Conservation (phyloP, 1,140 invertebrate genomes). For the Papilio polytes region DNA sequence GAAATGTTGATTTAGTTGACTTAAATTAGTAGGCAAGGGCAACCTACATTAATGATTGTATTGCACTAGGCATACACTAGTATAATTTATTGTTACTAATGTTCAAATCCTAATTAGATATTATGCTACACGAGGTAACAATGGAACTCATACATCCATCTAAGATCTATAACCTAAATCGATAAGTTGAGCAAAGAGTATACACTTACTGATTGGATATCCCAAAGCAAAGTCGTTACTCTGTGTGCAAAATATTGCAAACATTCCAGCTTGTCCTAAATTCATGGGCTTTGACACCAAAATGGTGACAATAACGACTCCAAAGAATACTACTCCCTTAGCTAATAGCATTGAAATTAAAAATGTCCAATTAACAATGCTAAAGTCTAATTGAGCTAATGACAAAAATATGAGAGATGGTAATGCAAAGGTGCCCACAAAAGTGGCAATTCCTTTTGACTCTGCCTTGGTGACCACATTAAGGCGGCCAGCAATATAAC, state of each 20-base stretch:
- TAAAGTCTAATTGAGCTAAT: conserved; percentile 93
- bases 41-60: too few relatives aligned
- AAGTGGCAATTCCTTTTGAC: conserved; percentile 95
- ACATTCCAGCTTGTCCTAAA: conserved; percentile 93
- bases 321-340: conserved; percentile 94
- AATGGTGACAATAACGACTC: conserved; percentile 91
- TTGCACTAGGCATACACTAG: too few relatives aligned
- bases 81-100: too few relatives aligned
- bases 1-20: too few relatives aligned
- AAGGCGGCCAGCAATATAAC: conserved; percentile 94
- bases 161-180: too few relatives aligned
- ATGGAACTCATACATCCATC: too few relatives aligned
- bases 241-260: conserved; percentile 97
- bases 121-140: too few relatives aligned
- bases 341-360: conserved; percentile 93
- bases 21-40: too few relatives aligned
- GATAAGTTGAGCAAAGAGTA: too few relatives aligned
- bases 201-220: conserved; percentile 94
- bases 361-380: conserved; percentile 95
- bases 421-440: conserved; percentile 96
- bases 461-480: conserved; percentile 93
- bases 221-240: conserved; percentile 99
- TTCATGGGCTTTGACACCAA: conserved; percentile 92
- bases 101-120: too few relatives aligned
- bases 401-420: conserved; percentile 97